phyloP scores from a whole-genome alignment of 2,113 vertebrate species.

The Plestiodon gilberti region DNA sequence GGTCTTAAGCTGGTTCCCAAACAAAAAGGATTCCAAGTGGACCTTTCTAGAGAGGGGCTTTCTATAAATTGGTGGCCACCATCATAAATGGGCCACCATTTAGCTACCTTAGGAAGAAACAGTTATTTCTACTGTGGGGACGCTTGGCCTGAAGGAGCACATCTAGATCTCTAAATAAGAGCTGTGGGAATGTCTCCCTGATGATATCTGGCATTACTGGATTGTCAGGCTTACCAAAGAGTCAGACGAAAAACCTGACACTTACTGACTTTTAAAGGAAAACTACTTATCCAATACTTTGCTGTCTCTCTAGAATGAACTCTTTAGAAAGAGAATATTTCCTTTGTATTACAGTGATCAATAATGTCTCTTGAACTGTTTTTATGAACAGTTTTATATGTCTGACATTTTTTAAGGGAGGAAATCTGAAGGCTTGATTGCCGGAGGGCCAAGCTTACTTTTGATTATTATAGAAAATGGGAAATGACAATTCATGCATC shows the following conservation, averaged over 20 bases:
- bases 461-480: neutral
- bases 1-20: too few relatives aligned
- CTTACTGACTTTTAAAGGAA: slow-evolving; percentile 16
- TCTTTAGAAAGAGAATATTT: slow-evolving; percentile 27
- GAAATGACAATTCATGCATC: slow-evolving; percentile 38
- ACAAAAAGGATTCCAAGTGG: too few relatives aligned
- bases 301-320: neutral
- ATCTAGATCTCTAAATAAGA: neutral
- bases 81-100: too few relatives aligned
- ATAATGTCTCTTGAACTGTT: slow-evolving; percentile 6
- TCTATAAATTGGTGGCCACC: too few relatives aligned
- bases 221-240: neutral
- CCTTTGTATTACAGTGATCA: neutral
- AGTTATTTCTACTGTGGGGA: too few relatives aligned
- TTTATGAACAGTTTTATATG: slow-evolving; percentile 37
- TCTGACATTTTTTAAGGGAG: slow-evolving; percentile 19
- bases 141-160: too few relatives aligned
- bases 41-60: too few relatives aligned
- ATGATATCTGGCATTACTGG: neutral
- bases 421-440: slow-evolving; percentile 24
- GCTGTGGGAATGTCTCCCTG: neutral
- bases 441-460: slow-evolving; percentile 34
- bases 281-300: neutral
- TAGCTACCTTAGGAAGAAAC: too few relatives aligned
- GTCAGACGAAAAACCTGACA: neutral